Percentiles rank a stretch among this genome's conserved stretches.
Conservation (phyloP, 2,888 invertebrate species). For the Branchinecta sandiegonensis region DNA sequence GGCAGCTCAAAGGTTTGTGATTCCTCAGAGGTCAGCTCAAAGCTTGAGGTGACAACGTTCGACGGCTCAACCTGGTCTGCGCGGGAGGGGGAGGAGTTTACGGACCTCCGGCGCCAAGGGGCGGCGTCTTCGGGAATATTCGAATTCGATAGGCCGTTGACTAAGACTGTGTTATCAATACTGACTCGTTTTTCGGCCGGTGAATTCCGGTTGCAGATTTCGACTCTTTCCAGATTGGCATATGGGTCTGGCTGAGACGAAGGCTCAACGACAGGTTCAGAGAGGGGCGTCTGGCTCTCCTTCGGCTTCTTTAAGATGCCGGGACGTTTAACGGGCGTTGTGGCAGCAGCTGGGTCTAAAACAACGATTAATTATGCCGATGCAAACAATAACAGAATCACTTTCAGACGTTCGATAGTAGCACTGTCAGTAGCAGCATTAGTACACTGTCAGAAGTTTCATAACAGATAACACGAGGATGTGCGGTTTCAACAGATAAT, state of each 20-base stretch:
- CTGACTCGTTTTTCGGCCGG: conserved; percentile 19
- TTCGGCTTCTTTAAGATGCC: conserved; percentile 29
- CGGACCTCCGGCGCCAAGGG: conserved; percentile 16
- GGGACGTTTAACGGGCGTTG: conserved; percentile 24
- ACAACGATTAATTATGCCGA: background rate
- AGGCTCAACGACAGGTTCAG: conserved; percentile 19
- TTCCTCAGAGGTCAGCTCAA: too few relatives aligned
- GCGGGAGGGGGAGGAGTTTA: background rate
- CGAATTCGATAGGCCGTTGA: conserved; percentile 8
- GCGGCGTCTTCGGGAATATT: background rate
- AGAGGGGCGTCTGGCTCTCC: conserved; percentile 22
- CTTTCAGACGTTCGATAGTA: too few relatives aligned
- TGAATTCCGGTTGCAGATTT: background rate
- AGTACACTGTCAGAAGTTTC: too few relatives aligned
- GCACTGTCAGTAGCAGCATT: too few relatives aligned
- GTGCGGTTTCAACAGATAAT: too few relatives aligned
- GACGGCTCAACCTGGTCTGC: background rate
- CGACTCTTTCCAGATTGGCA: conserved; percentile 9
- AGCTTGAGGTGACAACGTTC: too few relatives aligned
- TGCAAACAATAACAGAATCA: too few relatives aligned
- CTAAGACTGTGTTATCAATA: background rate
- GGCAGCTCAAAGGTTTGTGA: too few relatives aligned
- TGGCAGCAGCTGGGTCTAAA: conserved; percentile 20
- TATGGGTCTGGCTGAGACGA: conserved; percentile 17
- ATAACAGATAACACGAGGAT: too few relatives aligned